Evolutionary conservation across 2,113 vertebrate species (phyloP).

Genomic region (Bos taurus): DNA sequence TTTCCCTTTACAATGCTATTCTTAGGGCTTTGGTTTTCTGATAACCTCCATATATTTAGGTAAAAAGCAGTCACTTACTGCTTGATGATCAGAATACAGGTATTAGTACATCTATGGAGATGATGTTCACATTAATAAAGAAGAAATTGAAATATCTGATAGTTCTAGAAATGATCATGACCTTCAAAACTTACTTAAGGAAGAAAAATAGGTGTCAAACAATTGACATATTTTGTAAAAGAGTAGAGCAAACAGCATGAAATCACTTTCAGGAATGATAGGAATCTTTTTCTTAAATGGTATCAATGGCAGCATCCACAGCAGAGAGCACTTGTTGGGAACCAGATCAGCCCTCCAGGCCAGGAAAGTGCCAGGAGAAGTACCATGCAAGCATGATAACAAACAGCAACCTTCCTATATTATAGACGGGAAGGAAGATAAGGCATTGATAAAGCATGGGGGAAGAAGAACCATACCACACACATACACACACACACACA

Average conservation of each 20-base stretch:
- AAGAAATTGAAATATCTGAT: background rate
- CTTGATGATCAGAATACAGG: background rate
- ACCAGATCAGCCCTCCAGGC: background rate
- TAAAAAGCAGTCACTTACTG: background rate
- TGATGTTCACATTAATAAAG: background rate
- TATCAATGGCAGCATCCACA: background rate
- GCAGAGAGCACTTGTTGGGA: background rate
- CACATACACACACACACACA: background rate
- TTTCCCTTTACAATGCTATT: background rate
- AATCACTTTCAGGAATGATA: background rate
- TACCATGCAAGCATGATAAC: background rate
- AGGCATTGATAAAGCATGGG: accelerated
- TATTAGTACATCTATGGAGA: background rate
- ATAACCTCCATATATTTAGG: background rate
- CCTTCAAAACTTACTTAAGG: background rate
- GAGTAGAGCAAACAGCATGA: background rate
- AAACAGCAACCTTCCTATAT: background rate
- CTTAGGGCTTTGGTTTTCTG: background rate
- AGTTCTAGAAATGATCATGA: background rate
- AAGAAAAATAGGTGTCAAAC: background rate
- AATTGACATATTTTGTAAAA: background rate
- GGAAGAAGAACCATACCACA: background rate
- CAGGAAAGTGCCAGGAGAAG: background rate
- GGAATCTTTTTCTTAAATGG: background rate
- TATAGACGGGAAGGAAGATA: background rate